Evolutionary conservation across 2,113 vertebrate species (phyloP).

Genomic region (Sporophila hypoxantha): DNA sequence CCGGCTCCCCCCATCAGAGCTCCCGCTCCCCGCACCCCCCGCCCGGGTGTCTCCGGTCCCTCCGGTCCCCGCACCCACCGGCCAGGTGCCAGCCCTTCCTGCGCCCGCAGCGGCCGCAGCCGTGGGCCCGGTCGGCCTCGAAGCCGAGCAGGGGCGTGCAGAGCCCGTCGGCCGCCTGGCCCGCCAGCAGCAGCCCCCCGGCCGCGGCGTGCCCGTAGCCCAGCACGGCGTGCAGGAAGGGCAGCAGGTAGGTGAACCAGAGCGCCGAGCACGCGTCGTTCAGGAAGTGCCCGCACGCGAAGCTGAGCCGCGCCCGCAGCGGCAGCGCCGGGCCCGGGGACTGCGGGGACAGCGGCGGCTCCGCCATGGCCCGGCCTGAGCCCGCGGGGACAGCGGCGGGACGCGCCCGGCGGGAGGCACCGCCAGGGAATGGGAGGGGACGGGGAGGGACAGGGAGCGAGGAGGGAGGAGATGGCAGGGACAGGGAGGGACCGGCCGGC

Average conservation of each 20-base stretch:
- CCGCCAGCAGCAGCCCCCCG: constrained; percentile 78
- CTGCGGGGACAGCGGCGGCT: neutral
- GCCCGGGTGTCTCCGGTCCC: neutral
- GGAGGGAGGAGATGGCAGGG: neutral
- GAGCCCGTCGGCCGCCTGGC: constrained; percentile 82
- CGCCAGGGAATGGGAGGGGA: neutral
- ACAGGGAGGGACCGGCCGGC: neutral
- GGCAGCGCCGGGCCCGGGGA: constrained; percentile 18
- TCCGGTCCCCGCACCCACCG: constrained; percentile 61
- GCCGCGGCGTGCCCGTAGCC: constrained; percentile 78
- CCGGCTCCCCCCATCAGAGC: neutral
- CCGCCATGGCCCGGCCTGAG: neutral
- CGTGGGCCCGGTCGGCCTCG: constrained; percentile 77
- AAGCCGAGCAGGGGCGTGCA: constrained; percentile 87
- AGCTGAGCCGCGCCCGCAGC: constrained; percentile 69
- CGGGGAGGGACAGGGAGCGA: neutral
- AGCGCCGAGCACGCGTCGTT: constrained; percentile 91
- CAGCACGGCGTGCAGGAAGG: constrained; percentile 85
- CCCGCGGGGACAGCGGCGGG: neutral
- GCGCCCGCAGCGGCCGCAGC: constrained; percentile 77
- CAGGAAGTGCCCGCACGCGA: constrained; percentile 82
- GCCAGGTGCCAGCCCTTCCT: constrained; percentile 89
- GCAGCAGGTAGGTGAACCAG: constrained; percentile 92
- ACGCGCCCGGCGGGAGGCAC: neutral
- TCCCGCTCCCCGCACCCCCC: neutral